These are phyloP conservation scores for Cephus nigrinus DNA, from an alignment of 2,888 invertebrate genomes.

Conservation along the genomic window DNA sequence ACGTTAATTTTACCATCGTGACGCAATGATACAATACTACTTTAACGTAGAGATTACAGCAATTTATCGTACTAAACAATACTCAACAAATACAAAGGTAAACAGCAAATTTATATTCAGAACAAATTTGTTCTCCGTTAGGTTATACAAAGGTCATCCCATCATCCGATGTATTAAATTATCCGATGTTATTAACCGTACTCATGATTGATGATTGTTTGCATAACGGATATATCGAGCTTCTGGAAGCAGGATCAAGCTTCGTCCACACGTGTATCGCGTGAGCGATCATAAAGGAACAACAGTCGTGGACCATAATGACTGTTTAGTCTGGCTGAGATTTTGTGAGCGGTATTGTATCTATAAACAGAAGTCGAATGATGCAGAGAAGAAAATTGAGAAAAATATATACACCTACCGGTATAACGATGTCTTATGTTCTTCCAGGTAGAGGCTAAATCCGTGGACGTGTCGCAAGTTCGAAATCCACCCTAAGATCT, in stretches of 20 bases:
- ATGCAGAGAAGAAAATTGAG: not conserved
- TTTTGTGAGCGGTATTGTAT: slow-evolving; percentile 20
- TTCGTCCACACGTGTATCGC: not conserved
- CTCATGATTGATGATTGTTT: not conserved
- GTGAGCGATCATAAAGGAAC: not conserved
- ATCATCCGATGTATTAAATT: not conserved
- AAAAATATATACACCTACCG: not conserved
- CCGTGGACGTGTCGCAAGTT: not conserved
- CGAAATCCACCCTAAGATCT: not conserved
- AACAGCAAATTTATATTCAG: not conserved
- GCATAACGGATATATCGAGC: not conserved
- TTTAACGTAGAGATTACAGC: not conserved
- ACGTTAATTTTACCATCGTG: slow-evolving; percentile 6
- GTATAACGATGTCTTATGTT: not conserved
- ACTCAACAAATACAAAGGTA: not conserved
- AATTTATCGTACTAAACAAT: not conserved
- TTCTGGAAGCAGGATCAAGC: not conserved
- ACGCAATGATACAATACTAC: slow-evolving; percentile 19
- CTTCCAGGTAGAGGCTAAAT: not conserved
- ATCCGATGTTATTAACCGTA: not conserved
- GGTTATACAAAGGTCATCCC: not conserved
- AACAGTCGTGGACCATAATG: not conserved
- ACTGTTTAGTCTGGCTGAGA: slow-evolving; percentile 38
- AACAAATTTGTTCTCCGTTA: not conserved
- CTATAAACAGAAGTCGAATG: not conserved